Evolutionary conservation across 2,113 vertebrate genomes (phyloP).

Genomic region (Hirundichthys speculiger): DNA sequence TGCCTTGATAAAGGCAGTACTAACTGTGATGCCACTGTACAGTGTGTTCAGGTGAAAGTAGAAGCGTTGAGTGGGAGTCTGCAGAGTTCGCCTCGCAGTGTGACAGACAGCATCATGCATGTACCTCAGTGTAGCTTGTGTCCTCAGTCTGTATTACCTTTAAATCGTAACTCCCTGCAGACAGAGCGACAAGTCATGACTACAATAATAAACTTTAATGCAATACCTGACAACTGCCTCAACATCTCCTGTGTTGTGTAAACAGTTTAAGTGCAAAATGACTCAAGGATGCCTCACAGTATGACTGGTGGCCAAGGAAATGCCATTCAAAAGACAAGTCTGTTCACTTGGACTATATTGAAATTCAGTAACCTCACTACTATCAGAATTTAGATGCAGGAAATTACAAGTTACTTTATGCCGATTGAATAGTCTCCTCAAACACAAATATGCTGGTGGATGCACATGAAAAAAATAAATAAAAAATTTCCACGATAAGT

Average conservation of each 20-base stretch:
- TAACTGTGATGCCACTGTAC: conserved; percentile 23
- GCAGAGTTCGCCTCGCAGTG: conserved; percentile 13
- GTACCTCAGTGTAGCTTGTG: conserved; percentile 69
- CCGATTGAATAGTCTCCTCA: too few species aligned
- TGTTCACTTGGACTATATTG: too few species aligned
- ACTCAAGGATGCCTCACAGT: not conserved
- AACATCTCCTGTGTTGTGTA: not conserved
- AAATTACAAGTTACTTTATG: too few species aligned
- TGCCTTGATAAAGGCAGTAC: conserved; percentile 25
- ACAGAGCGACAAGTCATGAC: conserved; percentile 58
- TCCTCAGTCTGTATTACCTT: conserved; percentile 65
- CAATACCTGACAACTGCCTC: conserved; percentile 42
- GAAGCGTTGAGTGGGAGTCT: conserved; percentile 16
- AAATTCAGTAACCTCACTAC: too few species aligned
- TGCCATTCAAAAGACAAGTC: not conserved
- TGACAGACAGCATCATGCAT: conserved; percentile 71
- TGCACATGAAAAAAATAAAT: too few species aligned
- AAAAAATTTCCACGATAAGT: too few species aligned
- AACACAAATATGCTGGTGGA: too few species aligned
- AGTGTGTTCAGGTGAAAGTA: conserved; percentile 7
- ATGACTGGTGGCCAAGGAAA: too few species aligned
- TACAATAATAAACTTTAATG: conserved; percentile 74
- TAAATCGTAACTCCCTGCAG: conserved; percentile 60
- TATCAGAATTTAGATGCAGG: too few species aligned
- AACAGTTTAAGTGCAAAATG: not conserved